Base-by-base conservation (phyloP, 2,888 invertebrate species). In the Acrocyrtus sp. region DNA sequence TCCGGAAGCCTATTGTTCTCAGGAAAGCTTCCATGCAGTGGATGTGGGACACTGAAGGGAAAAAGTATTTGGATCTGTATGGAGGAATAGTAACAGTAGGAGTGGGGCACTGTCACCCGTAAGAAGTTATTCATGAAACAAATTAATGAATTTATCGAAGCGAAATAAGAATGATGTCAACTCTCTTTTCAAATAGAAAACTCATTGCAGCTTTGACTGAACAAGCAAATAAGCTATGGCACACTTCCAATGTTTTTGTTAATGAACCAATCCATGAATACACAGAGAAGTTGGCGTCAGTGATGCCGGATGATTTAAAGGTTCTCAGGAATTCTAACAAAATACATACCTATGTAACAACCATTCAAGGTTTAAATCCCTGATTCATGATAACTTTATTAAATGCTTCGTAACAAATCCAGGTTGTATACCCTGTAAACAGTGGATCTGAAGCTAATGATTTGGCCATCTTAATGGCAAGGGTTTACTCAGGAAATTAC, bases 381-480 rank as follows among this genome's bases (percentile, higher is more conserved):
- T 17, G 45, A 5, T 45, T 17, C 17, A 27, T 29, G 5, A 21
- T 19, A 21, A 43, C 15, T 45, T 34, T 8, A 19, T 8, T 8
- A 47, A 29, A 51, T 26, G 26, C 26, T 4, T 24, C 51, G 47
- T 50, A n/a, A n/a, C n/a, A n/a, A n/a, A 34, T 45, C 19, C 83
- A 94, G 93, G 92, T 93, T 26, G 93, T 94, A 1, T 97, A 96
- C 83, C 90, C 98, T 81, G 93, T 95, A 1, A 98, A 98, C 85
- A 98, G 97, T 82, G 98, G 98, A 0, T 94, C 96, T 4, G 98
- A 99, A 85, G 98, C 98, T 0, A 98, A 98, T 83, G 98, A 99
- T 84, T 86, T 99, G 69, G 98, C 98, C 0, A 87, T 94, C 78
- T 83, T 96, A 29, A 87, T 99, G 85, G 93, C 97, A 0, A 89